phyloP scores from a whole-genome alignment of 2,113 vertebrate species.

The Aegithalos caudatus region DNA sequence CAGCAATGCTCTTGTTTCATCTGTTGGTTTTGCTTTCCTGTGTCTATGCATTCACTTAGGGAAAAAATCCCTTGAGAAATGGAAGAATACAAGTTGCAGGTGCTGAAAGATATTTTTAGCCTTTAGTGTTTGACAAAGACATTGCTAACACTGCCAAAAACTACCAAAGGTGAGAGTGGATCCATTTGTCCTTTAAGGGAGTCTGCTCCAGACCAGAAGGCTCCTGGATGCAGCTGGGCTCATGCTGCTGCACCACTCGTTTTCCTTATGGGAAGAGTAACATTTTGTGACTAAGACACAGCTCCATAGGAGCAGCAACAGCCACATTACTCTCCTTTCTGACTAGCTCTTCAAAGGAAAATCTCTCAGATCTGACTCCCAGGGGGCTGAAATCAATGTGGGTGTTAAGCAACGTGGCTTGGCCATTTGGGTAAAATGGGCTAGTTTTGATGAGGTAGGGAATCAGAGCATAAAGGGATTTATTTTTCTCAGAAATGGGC shows the following conservation, averaged over 20 bases:
- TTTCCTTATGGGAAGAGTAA: background rate
- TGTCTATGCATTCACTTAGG: background rate
- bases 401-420: background rate
- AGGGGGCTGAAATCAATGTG: background rate
- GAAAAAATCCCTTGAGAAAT: background rate
- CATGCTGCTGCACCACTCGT: rapidly evolving
- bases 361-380: slow-evolving; percentile 4
- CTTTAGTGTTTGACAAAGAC: background rate
- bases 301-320: background rate
- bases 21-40: background rate
- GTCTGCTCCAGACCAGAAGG: background rate
- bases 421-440: background rate
- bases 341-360: background rate
- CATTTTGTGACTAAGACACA: slow-evolving; percentile 1
- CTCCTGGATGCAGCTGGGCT: background rate
- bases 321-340: background rate
- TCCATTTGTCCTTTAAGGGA: background rate
- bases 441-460: slow-evolving; percentile 33
- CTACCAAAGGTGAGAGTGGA: background rate
- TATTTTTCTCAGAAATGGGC: background rate
- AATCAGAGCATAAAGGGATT: background rate
- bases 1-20: background rate
- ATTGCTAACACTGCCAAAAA: background rate
- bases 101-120: background rate
- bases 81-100: background rate